Conservation (phyloP, 1,140 invertebrate species). For the Octopus bimaculoides region DNA sequence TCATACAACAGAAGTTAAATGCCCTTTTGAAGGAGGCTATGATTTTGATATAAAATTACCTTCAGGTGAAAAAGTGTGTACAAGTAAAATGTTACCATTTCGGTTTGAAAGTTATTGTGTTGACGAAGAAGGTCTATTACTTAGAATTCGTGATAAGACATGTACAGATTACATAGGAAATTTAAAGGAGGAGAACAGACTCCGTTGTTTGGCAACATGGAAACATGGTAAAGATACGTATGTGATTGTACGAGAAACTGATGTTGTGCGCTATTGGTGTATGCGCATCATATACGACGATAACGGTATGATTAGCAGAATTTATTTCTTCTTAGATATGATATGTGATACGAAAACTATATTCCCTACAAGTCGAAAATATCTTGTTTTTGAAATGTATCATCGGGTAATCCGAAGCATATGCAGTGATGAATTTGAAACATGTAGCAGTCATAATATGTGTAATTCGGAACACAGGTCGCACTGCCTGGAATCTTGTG, state of each 20-base stretch:
- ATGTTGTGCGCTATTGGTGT: background rate
- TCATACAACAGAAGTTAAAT: constrained; percentile 21
- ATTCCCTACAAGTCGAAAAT: background rate
- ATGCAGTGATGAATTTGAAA: background rate
- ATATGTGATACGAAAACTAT: constrained; percentile 4
- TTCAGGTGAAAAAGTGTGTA: background rate
- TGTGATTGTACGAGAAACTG: background rate
- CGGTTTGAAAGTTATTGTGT: background rate
- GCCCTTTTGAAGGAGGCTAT: constrained; percentile 7
- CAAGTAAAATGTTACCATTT: background rate
- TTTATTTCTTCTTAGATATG: constrained; percentile 4
- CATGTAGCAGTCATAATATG: background rate
- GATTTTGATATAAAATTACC: constrained; percentile 8
- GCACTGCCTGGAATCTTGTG: background rate
- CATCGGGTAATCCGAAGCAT: background rate
- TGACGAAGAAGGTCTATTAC: background rate
- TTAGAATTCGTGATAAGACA: background rate
- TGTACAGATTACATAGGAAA: background rate
- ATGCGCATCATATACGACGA: background rate
- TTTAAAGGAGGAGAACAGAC: background rate
- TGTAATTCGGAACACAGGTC: background rate
- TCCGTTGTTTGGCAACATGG: constrained; percentile 3
- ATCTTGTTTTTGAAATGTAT: background rate
- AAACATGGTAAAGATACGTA: background rate
- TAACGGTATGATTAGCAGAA: background rate